A percentile compares a stretch with the other conserved stretches of the same genome.
Evolutionary conservation across 1,140 invertebrate species (phyloP).

Genomic region (Macrobrachium rosenbergii): DNA sequence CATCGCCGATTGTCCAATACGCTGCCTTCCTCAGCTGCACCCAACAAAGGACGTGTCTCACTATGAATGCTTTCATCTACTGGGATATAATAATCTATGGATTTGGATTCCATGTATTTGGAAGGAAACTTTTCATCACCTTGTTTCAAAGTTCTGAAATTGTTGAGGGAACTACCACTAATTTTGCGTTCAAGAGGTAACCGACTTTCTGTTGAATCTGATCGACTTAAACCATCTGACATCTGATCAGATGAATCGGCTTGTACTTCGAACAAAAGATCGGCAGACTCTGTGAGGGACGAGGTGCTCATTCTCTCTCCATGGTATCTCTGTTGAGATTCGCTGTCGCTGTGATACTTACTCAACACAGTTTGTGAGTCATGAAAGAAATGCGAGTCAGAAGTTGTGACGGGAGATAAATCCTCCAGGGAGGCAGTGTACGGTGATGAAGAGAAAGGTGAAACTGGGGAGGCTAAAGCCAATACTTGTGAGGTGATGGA

Average conservation of each 20-base stretch:
- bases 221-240: too few relatives aligned
- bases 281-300: conserved; percentile 32
- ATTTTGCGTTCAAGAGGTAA: not conserved
- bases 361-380: not conserved
- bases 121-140: not conserved
- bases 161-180: not conserved
- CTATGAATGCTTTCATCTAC: conserved; percentile 18
- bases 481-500: conserved; percentile 38
- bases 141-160: conserved; percentile 1
- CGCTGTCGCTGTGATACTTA: not conserved
- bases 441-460: conserved; percentile 54
- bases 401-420: conserved; percentile 1
- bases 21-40: not conserved
- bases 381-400: conserved; percentile 19
- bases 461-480: conserved; percentile 46
- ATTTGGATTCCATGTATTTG: not conserved
- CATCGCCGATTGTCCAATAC: conserved; percentile 10
- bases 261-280: conserved; percentile 4
- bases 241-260: not conserved
- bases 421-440: conserved; percentile 48
- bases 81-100: not conserved
- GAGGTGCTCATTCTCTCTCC: conserved; percentile 11
- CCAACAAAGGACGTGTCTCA: conserved; percentile 48
- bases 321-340: conserved; percentile 1
- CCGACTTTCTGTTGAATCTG: too few relatives aligned